Evolutionary conservation across 2,888 invertebrate genomes (phyloP).

Genomic region (Lacanobia oleracea): DNA sequence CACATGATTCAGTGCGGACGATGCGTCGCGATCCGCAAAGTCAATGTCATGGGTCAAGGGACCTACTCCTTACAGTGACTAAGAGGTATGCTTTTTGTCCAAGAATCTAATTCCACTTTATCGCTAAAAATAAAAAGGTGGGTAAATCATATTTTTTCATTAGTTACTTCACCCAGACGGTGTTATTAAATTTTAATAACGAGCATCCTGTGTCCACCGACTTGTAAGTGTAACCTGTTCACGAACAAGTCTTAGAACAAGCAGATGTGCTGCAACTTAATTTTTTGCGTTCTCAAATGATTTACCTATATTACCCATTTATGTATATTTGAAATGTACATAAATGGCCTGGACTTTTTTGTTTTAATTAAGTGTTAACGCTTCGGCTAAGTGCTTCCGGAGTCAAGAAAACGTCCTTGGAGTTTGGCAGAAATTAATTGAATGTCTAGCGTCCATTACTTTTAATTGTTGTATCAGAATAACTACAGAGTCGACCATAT

Average conservation of each 20-base stretch:
- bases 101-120: slow-evolving; percentile 55
- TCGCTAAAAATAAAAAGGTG: slow-evolving; percentile 52
- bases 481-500: background rate
- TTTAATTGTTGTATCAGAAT: slow-evolving; percentile 42
- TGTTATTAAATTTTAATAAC: slow-evolving; percentile 80
- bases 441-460: slow-evolving; percentile 38
- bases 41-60: slow-evolving; percentile 63
- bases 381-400: slow-evolving; percentile 59
- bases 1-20: slow-evolving; percentile 35
- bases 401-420: slow-evolving; percentile 61
- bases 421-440: slow-evolving; percentile 30
- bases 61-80: slow-evolving; percentile 18
- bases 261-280: slow-evolving; percentile 63
- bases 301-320: slow-evolving; percentile 60
- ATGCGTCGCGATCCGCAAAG: slow-evolving; percentile 34
- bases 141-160: slow-evolving; percentile 62
- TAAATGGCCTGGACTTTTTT: slow-evolving; percentile 53
- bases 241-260: slow-evolving; percentile 74
- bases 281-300: slow-evolving; percentile 60
- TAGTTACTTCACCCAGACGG: slow-evolving; percentile 64
- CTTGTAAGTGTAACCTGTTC: slow-evolving; percentile 76
- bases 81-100: slow-evolving; percentile 43
- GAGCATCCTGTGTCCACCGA: slow-evolving; percentile 73
- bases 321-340: slow-evolving; percentile 30
- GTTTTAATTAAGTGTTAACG: slow-evolving; percentile 51